A percentile compares a stretch with the other conserved stretches of the same genome.
Evolutionary conservation across 2,888 invertebrate species (phyloP).

Genomic region (Philereme vetulata): DNA sequence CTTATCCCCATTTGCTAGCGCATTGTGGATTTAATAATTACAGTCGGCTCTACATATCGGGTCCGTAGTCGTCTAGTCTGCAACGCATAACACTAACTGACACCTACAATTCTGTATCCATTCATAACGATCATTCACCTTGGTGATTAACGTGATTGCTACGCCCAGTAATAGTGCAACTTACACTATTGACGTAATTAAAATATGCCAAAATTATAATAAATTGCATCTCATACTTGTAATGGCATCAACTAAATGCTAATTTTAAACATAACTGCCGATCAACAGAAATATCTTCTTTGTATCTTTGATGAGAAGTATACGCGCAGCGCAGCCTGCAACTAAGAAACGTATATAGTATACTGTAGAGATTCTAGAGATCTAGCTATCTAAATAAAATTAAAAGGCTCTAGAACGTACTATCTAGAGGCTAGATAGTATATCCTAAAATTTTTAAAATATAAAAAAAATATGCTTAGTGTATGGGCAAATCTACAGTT

Average conservation of each 20-base stretch:
- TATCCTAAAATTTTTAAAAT: too few relatives aligned
- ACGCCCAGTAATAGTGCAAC: constrained; percentile 15
- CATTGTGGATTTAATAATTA: neutral
- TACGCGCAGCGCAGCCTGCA: too few relatives aligned
- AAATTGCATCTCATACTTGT: constrained; percentile 2
- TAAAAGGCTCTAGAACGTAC: too few relatives aligned
- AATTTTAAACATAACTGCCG: neutral
- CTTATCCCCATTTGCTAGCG: too few relatives aligned
- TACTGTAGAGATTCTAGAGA: too few relatives aligned
- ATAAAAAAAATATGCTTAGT: too few relatives aligned
- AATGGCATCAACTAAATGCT: constrained; percentile 12
- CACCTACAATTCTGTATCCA: constrained; percentile 19
- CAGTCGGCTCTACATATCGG: constrained; percentile 5
- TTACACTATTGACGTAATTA: constrained; percentile 3
- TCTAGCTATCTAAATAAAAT: too few relatives aligned
- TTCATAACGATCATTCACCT: constrained; percentile 34
- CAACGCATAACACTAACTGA: constrained; percentile 8
- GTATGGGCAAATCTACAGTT: too few relatives aligned
- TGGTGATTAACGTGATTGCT: constrained; percentile 27
- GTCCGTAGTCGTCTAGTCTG: constrained; percentile 3
- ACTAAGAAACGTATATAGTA: too few relatives aligned
- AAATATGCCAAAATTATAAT: constrained; percentile 10
- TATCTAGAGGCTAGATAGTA: too few relatives aligned
- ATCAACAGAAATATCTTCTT: too few relatives aligned
- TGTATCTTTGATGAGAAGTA: too few relatives aligned